phyloP scores from a whole-genome alignment of 2,888 invertebrate genomes.

The Erebia palarica region DNA sequence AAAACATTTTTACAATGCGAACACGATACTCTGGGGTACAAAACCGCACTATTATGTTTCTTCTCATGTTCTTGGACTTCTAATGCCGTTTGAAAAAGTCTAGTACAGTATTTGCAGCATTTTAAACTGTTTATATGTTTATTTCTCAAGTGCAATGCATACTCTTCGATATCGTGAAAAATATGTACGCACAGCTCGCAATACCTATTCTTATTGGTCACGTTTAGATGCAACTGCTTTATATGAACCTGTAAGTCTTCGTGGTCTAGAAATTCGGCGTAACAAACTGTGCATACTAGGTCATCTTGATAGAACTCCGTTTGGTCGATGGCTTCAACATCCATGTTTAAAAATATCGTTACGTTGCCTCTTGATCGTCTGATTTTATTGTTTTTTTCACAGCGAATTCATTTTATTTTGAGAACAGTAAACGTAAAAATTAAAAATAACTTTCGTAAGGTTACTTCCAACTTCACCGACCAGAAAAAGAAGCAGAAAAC shows the following conservation, averaged over 20 bases:
- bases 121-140: constrained; percentile 51
- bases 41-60: constrained; percentile 47
- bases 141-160: constrained; percentile 57
- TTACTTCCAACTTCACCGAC: too few relatives aligned
- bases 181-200: constrained; percentile 57
- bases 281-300: constrained; percentile 56
- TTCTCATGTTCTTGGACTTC: constrained; percentile 49
- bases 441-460: too few relatives aligned
- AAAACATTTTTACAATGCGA: constrained; percentile 56
- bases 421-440: too few relatives aligned
- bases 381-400: not conserved
- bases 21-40: constrained; percentile 48
- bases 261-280: constrained; percentile 65
- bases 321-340: constrained; percentile 12
- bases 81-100: constrained; percentile 49
- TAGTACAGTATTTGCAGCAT: constrained; percentile 56
- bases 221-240: constrained; percentile 53
- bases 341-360: constrained; percentile 5
- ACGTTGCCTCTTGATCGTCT: not conserved
- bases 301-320: constrained; percentile 40
- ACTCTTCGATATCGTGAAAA: constrained; percentile 49
- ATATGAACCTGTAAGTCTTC: constrained; percentile 61
- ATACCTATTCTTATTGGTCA: constrained; percentile 29
- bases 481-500: too few relatives aligned
- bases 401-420: not conserved